phyloP scores from a whole-genome alignment of 2,113 vertebrate genomes.

The Ophiodon elongatus region DNA sequence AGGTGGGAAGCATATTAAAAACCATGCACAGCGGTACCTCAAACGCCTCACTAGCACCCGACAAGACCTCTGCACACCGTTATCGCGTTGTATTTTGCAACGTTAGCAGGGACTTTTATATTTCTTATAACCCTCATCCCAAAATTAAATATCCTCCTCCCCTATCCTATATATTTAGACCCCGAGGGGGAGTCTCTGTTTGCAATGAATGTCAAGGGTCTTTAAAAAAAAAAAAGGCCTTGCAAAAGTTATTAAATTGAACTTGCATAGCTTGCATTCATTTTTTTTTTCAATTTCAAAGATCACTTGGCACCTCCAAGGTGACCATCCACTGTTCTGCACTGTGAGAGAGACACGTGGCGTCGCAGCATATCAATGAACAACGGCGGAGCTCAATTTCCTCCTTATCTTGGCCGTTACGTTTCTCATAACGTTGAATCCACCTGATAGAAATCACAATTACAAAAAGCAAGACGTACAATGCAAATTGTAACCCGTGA shows the following conservation, averaged over 20 bases:
- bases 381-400: conserved; percentile 6
- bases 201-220: background rate
- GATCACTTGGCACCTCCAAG: background rate
- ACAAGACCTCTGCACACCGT: too few species aligned
- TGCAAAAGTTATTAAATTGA: background rate
- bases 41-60: too few species aligned
- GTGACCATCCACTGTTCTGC: background rate
- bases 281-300: background rate
- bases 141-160: background rate
- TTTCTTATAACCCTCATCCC: too few species aligned
- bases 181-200: background rate
- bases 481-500: conserved; percentile 11
- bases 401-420: conserved; percentile 25
- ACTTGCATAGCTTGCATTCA: background rate
- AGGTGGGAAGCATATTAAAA: too few species aligned
- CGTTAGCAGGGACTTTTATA: too few species aligned
- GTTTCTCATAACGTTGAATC: background rate
- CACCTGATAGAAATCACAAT: conserved; percentile 48
- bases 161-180: background rate
- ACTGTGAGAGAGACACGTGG: background rate
- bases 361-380: background rate
- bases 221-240: background rate
- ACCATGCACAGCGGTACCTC: too few species aligned
- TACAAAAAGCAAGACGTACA: conserved; percentile 15
- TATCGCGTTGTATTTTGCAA: too few species aligned